Base-by-base conservation (phyloP, 2,888 invertebrate species). In the Mythimna albipuncta region DNA sequence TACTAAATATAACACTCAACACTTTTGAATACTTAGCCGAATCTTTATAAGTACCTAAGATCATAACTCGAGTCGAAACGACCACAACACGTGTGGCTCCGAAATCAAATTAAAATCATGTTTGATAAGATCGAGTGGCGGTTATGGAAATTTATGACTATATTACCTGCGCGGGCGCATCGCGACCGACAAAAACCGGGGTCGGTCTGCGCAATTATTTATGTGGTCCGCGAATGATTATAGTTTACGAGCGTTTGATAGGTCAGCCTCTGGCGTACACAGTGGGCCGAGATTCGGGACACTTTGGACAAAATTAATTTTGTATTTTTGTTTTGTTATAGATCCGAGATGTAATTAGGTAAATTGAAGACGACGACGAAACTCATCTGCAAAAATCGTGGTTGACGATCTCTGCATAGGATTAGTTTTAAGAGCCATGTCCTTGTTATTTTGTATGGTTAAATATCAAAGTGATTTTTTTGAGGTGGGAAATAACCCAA, bases 61-160 rank as follows among this genome's bases (percentile, higher is more conserved):
- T 91, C 95, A 92, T 96, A 95, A 96, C 94, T 96, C 91, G 92
- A 87, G 64, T 79, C 86, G 88, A 91, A 95, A 93, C 93, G 91
- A 89, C 91, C 93, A 93, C 94, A 92, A 95, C 95, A 95, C 95
- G 95, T 96, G 96, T 95, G 96, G 96, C 88, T 95, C 94, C 93
- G 87, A 95, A 96, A 96, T 96, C 96, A 96, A 96, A 96, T 96
- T 96, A 96, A 96, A 96, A 95, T 95, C 95, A 95, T 95, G 95
- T 95, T 95, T 95, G 96, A 96, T 96, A 96, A 96, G 94, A 96
- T 96, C 96, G 95, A 95, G 93, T 95, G 96, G 95, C 95, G 94
- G 96, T 96, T 96, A 96, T 96, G 95, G 94, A 95, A 96, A 96
- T 96, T 96, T 96, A 96, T 96, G 96, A 96, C 96, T 96, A 96